Base-by-base conservation (phyloP, 53 echinoderm and acorn worm species). In the Zoroaster sp. region DNA sequence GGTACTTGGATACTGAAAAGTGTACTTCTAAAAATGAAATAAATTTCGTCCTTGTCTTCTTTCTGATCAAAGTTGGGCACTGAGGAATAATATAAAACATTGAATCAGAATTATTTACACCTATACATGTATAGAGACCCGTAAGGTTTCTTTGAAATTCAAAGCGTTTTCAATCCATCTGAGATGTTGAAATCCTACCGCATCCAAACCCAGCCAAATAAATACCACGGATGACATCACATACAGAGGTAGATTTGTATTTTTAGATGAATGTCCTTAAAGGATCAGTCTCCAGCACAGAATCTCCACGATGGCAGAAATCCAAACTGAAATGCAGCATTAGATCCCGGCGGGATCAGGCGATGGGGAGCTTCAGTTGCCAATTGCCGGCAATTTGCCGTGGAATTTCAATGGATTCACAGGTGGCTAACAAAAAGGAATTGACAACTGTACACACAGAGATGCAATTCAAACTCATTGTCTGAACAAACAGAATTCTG, bases 281-380 rank as follows among this genome's bases (percentile, higher is more conserved):
- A 71, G 70, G 52, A 46, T 85, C 36, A 7, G 46, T 1, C 70
- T 71, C 23, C 41, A 0, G 81, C 17, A 28, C 20, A 43, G 35
- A 5, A 30, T 28, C 21, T 35, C 85, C 70, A 46, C n/a, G 51
- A 23, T 70, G 45, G 23, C 10, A 34, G 85, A 46, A 85, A 85
- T 69, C 66, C 67, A 85, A 34, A 71, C 85, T 70, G n/a, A 66
- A 69, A 71, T 85, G 69, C 85, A 49, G 45, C 85, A 85, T 70
- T 70, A 69, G 36, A 8, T 8, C 70, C 42, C 66, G 21, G 85
- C 42, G 33, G 85, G 85, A 36, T 15, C 5, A 21, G 34, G 21
- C 11, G 5, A 4, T 14, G 41, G 46, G 66, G 68, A 47, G 70
- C 85, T 17, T 36, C 35, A n/a, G 71, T 69, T 49, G 70, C 70